Conservation (phyloP, 2,113 vertebrate species). For the Ardeotis arabs region DNA sequence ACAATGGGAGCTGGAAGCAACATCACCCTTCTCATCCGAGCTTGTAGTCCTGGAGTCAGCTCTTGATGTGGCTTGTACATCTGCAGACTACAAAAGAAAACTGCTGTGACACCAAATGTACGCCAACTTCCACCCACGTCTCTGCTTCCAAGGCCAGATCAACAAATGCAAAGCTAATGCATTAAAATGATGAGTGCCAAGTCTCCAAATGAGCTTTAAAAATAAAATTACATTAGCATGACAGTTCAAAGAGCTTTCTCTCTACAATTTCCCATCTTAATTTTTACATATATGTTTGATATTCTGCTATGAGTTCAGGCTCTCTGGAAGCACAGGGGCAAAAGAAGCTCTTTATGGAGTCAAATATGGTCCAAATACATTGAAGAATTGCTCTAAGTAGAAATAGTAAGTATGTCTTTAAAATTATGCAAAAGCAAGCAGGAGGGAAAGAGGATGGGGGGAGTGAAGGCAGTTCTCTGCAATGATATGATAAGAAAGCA, state of each 20-base stretch:
- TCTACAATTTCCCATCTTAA: background rate
- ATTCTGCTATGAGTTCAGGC: background rate
- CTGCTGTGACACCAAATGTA: background rate
- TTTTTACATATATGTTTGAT: background rate
- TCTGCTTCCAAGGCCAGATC: background rate
- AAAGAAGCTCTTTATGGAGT: background rate
- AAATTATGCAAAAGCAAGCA: constrained; percentile 28
- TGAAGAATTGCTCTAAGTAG: background rate
- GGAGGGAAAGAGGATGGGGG: background rate
- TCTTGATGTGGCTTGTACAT: background rate
- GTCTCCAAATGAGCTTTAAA: background rate
- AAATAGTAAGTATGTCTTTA: constrained; percentile 31
- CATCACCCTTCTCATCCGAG: background rate
- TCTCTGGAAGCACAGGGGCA: background rate
- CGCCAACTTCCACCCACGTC: fast-evolving
- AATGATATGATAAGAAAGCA: constrained; percentile 16
- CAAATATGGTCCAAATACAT: background rate
- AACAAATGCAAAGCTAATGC: background rate
- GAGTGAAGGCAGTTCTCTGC: background rate
- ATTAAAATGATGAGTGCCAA: fast-evolving
- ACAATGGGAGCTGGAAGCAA: background rate
- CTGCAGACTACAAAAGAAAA: background rate
- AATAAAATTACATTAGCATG: background rate
- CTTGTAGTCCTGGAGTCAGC: background rate
- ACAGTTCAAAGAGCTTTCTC: background rate